phyloP scores from a whole-genome alignment of 2,113 vertebrate genomes.

The Ictalurus furcatus region DNA sequence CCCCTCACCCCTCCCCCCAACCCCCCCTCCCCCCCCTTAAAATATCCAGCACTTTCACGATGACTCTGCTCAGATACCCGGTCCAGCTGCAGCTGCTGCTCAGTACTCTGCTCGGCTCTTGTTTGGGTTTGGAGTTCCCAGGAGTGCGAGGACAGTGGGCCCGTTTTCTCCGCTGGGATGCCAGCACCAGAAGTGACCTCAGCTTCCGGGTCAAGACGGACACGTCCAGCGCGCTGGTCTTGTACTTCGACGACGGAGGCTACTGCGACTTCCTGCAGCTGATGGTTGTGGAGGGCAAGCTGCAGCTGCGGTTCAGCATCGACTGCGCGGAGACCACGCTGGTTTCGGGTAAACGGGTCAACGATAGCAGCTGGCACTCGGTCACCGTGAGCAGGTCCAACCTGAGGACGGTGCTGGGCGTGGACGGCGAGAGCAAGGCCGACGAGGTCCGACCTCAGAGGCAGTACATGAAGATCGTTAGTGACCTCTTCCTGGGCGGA shows the following conservation, averaged over 20 bases:
- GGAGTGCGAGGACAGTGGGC: slow-evolving; percentile 95
- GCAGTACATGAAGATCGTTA: slow-evolving; percentile 94
- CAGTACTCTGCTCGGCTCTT: slow-evolving; percentile 81
- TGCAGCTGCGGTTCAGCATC: slow-evolving; percentile 92
- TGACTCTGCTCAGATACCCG: slow-evolving; percentile 82
- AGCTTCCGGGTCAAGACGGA: slow-evolving; percentile 96
- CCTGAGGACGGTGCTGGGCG: slow-evolving; percentile 82
- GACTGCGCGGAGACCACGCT: slow-evolving; percentile 92
- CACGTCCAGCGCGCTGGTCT: slow-evolving; percentile 87
- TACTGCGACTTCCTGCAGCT: slow-evolving; percentile 97
- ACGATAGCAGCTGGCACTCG: slow-evolving; percentile 90
- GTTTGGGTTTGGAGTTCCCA: slow-evolving; percentile 90
- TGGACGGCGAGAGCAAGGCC: slow-evolving; percentile 84
- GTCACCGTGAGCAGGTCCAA: slow-evolving; percentile 86
- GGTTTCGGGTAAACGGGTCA: slow-evolving; percentile 80
- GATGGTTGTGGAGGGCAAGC: slow-evolving; percentile 83
- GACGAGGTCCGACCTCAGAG: slow-evolving; percentile 85
- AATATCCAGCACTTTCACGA: slow-evolving; percentile 68
- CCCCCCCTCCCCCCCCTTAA: background rate
- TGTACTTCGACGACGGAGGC: slow-evolving; percentile 96
- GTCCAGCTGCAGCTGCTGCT: slow-evolving; percentile 86
- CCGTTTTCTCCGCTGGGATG: slow-evolving; percentile 98
- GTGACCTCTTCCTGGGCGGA: slow-evolving; percentile 94
- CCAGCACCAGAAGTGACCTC: slow-evolving; percentile 91
- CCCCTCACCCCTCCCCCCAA: background rate